Conservation (phyloP, 2,797 vertebrate species). For the Natrix natrix region DNA sequence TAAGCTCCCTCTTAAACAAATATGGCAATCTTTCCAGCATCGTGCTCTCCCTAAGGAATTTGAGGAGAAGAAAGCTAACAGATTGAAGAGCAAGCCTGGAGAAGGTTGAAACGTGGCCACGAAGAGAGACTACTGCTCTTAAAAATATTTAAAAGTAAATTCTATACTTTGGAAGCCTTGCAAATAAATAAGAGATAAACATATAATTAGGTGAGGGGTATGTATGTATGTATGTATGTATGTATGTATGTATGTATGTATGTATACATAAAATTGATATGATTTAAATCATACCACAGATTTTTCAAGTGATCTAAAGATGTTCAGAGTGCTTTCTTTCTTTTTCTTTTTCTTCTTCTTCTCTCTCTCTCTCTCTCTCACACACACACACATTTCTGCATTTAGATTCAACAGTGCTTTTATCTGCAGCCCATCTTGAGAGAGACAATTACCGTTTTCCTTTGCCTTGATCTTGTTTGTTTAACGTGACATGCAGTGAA, state of each 20-base stretch:
- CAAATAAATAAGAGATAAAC: background rate
- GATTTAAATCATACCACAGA: background rate
- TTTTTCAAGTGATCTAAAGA: conserved; percentile 2
- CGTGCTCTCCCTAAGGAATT: background rate
- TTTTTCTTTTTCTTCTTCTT: background rate
- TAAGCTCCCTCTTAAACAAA: background rate
- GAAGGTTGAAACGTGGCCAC: background rate
- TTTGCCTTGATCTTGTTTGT: conserved; percentile 97
- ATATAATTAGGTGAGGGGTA: background rate
- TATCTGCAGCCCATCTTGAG: conserved; percentile 85
- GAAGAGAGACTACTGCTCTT: background rate
- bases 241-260: too few relatives aligned
- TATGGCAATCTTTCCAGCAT: conserved; percentile 1
- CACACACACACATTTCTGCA: conserved; percentile 63
- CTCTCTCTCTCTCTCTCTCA: conserved; percentile 46
- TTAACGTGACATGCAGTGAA: conserved; percentile 96
- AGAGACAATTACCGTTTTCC: conserved; percentile 94
- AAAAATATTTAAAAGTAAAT: conserved; percentile 2
- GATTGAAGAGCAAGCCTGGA: background rate
- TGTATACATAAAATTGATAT: background rate
- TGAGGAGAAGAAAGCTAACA: accelerated
- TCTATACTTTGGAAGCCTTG: background rate
- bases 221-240: too few relatives aligned
- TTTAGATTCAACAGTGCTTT: conserved; percentile 79
- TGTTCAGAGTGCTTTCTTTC: background rate